Evolutionary conservation across 2,797 vertebrate species (phyloP).

Genomic region (Pseudomugil tenellus): DNA sequence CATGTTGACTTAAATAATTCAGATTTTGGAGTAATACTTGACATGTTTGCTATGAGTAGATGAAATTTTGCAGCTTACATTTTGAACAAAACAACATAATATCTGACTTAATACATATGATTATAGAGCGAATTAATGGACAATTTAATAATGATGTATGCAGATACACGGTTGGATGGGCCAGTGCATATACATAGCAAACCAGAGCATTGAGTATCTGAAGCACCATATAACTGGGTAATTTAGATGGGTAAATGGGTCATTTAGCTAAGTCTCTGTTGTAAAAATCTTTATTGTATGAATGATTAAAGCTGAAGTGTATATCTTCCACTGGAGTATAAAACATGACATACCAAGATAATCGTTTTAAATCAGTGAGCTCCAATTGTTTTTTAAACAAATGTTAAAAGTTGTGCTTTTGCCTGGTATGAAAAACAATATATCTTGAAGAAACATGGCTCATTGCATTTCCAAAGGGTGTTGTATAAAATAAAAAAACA

Average conservation of each 20-base stretch:
- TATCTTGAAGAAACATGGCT: background rate
- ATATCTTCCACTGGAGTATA: background rate
- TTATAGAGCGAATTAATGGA: background rate
- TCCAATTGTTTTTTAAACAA: constrained; percentile 5
- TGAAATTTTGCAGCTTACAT: background rate
- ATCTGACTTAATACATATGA: background rate
- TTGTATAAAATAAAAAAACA: background rate
- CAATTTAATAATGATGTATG: background rate
- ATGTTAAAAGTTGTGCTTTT: constrained; percentile 4
- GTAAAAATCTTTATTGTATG: background rate
- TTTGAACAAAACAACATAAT: background rate
- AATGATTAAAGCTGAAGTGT: background rate
- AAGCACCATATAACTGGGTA: background rate
- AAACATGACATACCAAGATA: constrained; percentile 19
- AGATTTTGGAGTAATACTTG: background rate
- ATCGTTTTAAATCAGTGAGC: constrained; percentile 12
- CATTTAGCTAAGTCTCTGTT: background rate
- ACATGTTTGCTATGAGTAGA: background rate
- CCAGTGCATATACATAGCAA: background rate
- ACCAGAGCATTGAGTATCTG: background rate
- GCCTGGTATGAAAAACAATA: constrained; percentile 8
- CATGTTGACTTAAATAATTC: background rate
- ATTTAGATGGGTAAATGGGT: no score
- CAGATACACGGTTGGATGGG: background rate
- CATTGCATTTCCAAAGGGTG: background rate